phyloP scores from a whole-genome alignment of 2,113 vertebrate genomes.

The Boulengerochromis microlepis region DNA sequence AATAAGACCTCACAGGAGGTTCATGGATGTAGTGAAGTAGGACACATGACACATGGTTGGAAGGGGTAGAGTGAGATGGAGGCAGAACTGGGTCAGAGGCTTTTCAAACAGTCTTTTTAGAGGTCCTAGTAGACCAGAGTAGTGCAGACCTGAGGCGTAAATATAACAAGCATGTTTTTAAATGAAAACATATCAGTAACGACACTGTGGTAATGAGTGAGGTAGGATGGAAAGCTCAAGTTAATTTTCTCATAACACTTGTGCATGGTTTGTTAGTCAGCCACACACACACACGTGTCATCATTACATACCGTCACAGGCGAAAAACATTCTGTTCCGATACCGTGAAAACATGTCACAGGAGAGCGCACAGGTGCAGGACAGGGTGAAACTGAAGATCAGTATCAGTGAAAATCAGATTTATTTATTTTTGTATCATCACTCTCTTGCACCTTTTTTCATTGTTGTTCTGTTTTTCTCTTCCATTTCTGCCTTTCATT shows the following conservation, averaged over 20 bases:
- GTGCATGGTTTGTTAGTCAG: not conserved
- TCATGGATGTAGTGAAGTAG: not conserved
- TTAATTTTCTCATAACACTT: not conserved
- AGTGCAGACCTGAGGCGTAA: not conserved
- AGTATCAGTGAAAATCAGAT: not conserved
- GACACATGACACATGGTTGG: not conserved
- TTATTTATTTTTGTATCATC: not conserved
- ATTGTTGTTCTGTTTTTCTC: not conserved
- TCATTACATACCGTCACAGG: not conserved
- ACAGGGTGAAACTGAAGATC: not conserved
- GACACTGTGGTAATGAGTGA: not conserved
- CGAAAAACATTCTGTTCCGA: constrained; percentile 16
- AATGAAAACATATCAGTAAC: not conserved
- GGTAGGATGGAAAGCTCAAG: not conserved
- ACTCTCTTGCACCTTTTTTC: not conserved
- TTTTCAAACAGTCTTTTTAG: not conserved
- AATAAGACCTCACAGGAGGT: not conserved
- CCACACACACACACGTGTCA: not conserved
- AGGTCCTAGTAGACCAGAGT: not conserved
- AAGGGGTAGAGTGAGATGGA: not conserved
- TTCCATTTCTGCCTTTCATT: not conserved
- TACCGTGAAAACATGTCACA: not conserved
- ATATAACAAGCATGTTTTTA: not conserved
- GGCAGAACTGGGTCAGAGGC: not conserved
- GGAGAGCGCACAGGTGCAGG: constrained; percentile 11